phyloP scores from a whole-genome alignment of 1,140 invertebrate genomes.

The Temnothorax curvispinosus region DNA sequence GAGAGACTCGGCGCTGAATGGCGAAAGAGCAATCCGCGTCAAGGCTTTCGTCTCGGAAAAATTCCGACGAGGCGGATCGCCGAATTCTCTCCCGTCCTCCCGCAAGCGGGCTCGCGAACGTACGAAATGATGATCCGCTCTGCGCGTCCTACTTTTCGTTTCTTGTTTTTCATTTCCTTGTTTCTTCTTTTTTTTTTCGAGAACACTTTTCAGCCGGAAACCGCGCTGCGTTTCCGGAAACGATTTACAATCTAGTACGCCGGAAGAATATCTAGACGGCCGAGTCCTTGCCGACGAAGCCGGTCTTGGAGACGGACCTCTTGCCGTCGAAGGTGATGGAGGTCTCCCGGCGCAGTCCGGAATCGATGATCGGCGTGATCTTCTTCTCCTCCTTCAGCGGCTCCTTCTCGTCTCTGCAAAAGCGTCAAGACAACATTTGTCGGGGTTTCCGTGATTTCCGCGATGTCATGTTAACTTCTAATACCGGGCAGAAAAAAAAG shows the following conservation, averaged over 20 bases:
- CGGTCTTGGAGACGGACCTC: slow-evolving; percentile 91
- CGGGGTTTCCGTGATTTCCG: neutral
- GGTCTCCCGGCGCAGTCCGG: slow-evolving; percentile 90
- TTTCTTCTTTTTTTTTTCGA: slow-evolving; percentile 59
- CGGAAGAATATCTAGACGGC: slow-evolving; percentile 90
- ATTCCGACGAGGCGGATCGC: neutral
- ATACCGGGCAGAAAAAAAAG: slow-evolving; percentile 63
- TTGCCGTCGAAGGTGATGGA: slow-evolving; percentile 93
- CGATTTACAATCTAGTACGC: slow-evolving; percentile 86
- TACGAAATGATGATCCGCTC: slow-evolving; percentile 20
- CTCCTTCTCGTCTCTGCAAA: slow-evolving; percentile 92
- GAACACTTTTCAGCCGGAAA: slow-evolving; percentile 70
- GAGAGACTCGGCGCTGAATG: slow-evolving; percentile 14
- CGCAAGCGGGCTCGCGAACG: neutral
- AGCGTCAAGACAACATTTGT: slow-evolving; percentile 48
- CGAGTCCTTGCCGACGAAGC: slow-evolving; percentile 94
- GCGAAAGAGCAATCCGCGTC: neutral
- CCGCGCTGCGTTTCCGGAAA: slow-evolving; percentile 44
- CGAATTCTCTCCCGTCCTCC: neutral
- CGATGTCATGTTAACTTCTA: slow-evolving; percentile 49
- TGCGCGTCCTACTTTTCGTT: slow-evolving; percentile 60
- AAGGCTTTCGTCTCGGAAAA: neutral
- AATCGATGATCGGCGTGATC: slow-evolving; percentile 87
- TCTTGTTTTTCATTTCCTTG: slow-evolving; percentile 14
- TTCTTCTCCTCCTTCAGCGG: slow-evolving; percentile 89